phyloP scores from a whole-genome alignment of 2,888 invertebrate species.

The Mythimna pallens region DNA sequence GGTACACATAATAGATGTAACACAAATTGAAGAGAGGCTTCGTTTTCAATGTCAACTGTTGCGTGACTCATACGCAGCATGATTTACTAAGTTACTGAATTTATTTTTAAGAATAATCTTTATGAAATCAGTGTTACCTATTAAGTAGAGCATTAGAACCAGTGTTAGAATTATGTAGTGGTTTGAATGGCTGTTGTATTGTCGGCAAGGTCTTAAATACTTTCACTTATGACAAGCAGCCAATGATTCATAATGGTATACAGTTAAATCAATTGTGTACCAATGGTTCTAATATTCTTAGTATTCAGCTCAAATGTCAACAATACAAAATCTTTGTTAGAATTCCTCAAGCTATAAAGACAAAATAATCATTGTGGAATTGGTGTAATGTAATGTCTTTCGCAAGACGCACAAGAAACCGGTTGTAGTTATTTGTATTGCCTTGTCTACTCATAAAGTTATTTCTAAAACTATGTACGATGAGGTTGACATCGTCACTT shows the following conservation, averaged over 20 bases:
- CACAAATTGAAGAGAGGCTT: slow-evolving; percentile 53
- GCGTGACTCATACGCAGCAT: slow-evolving; percentile 47
- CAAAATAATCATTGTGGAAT: slow-evolving; percentile 20
- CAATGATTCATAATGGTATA: slow-evolving; percentile 11
- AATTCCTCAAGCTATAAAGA: slow-evolving; percentile 2
- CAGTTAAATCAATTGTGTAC: neutral
- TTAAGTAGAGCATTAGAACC: neutral
- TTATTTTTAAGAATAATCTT: slow-evolving; percentile 9
- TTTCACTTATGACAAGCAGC: slow-evolving; percentile 39
- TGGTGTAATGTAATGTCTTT: slow-evolving; percentile 15
- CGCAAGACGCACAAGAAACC: slow-evolving; percentile 27
- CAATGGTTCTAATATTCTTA: neutral
- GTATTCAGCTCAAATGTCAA: neutral
- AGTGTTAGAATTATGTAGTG: neutral
- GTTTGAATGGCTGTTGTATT: neutral
- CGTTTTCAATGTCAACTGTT: slow-evolving; percentile 64
- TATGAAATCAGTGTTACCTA: neutral
- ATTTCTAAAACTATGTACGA: neutral
- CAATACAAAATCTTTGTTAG: neutral
- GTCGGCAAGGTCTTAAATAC: slow-evolving; percentile 49
- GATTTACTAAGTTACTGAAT: neutral
- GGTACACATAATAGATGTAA: slow-evolving; percentile 50
- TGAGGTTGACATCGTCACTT: too few species aligned
- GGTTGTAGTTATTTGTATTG: slow-evolving; percentile 14
- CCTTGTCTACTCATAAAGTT: neutral